These are phyloP conservation scores for Allacma fusca DNA, from an alignment of 2,888 invertebrate genomes.

Conservation along the genomic window DNA sequence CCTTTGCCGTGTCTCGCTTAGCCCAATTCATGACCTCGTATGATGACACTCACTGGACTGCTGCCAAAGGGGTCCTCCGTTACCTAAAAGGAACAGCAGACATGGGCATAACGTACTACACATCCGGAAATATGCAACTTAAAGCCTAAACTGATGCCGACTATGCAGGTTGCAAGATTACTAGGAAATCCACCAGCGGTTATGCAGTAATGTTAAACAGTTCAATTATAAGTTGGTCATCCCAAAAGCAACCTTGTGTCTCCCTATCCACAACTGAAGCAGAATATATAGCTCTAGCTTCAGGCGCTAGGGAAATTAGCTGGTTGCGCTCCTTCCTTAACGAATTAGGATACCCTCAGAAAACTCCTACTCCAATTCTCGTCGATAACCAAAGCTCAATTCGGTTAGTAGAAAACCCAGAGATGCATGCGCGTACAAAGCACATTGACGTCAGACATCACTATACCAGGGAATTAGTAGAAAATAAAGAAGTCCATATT, in stretches of 20 bases:
- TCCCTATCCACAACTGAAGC: conserved; percentile 39
- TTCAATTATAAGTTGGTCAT: conserved; percentile 21
- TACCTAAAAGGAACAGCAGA: conserved; percentile 61
- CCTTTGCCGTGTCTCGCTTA: conserved; percentile 51
- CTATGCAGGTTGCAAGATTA: conserved; percentile 56
- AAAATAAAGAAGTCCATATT: no score
- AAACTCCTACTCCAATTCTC: neutral
- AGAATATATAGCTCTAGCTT: conserved; percentile 52
- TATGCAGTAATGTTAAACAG: conserved; percentile 45
- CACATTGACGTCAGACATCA: conserved; percentile 59
- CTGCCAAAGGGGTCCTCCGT: conserved; percentile 62
- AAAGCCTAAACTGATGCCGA: conserved; percentile 62
- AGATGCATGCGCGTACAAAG: conserved; percentile 56
- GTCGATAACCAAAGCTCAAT: conserved; percentile 59
- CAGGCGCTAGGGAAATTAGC: conserved; percentile 25
- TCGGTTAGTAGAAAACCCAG: conserved; percentile 56
- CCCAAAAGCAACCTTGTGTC: conserved; percentile 30
- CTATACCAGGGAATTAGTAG: conserved; percentile 43
- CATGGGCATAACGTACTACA: conserved; percentile 56
- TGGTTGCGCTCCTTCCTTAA: conserved; percentile 31
- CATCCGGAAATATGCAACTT: conserved; percentile 34
- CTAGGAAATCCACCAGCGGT: conserved; percentile 60
- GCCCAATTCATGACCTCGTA: conserved; percentile 52
- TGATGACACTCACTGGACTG: conserved; percentile 59
- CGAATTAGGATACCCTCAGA: conserved; percentile 36